These are phyloP conservation scores for Gallinago stenura DNA, from an alignment of 2,797 vertebrate genomes.

Conservation along the genomic window DNA sequence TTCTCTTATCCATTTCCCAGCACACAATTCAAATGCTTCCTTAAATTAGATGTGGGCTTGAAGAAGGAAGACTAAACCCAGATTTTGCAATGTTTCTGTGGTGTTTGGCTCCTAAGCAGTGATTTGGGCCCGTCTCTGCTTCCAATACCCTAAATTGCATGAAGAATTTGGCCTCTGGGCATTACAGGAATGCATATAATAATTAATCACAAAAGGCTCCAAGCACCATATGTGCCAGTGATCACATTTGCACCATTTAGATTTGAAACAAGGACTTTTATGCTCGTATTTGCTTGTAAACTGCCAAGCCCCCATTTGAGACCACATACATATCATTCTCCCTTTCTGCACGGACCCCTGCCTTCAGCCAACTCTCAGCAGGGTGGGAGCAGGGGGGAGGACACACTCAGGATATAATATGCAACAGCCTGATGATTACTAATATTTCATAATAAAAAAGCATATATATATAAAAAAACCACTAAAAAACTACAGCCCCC, in stretches of 20 bases:
- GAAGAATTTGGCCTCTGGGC: constrained; percentile 30
- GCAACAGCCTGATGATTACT: constrained; percentile 29
- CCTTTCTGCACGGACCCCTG: not conserved
- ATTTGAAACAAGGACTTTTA: constrained; percentile 6
- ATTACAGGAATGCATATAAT: constrained; percentile 28
- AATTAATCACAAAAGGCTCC: constrained; percentile 54
- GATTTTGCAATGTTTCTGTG: not conserved
- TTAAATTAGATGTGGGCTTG: not conserved
- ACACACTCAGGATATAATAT: not conserved
- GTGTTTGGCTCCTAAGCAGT: constrained; percentile 12
- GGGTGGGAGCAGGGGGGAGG: not conserved
- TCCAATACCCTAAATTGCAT: not conserved
- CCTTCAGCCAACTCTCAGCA: not conserved
- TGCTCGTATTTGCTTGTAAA: not conserved
- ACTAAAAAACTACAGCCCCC: constrained; percentile 8
- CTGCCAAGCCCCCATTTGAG: not conserved
- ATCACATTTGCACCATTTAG: constrained; percentile 29
- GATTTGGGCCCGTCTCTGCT: not conserved
- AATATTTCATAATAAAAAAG: constrained; percentile 47
- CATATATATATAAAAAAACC: not conserved
- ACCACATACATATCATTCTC: not conserved
- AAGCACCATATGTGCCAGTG: not conserved
- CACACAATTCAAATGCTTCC: not conserved
- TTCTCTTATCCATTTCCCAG: not conserved
- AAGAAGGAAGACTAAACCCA: not conserved